These are phyloP conservation scores for Globicephala melas DNA, from an alignment of 2,113 vertebrate genomes.

Conservation along the genomic window DNA sequence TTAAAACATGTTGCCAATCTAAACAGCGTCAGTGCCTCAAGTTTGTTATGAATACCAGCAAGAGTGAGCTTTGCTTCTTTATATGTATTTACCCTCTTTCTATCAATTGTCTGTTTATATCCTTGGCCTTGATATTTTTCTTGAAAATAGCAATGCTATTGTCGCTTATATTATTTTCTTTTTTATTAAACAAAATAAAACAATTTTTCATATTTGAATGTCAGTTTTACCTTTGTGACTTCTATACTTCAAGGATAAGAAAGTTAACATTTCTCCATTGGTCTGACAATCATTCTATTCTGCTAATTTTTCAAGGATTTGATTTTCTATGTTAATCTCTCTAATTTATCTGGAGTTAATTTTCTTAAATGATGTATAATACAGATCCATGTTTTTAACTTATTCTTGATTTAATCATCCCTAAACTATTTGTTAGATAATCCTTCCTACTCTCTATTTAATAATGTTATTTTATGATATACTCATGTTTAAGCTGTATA, in stretches of 20 bases:
- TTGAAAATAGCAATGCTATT: not conserved
- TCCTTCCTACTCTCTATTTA: not conserved
- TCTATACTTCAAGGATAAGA: not conserved
- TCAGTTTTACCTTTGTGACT: not conserved
- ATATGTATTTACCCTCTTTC: not conserved
- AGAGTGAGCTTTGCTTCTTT: not conserved
- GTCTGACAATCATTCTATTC: not conserved
- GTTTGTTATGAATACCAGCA: not conserved
- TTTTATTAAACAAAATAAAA: conserved; percentile 11
- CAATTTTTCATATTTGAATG: not conserved
- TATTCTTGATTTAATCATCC: not conserved
- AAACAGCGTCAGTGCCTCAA: not conserved
- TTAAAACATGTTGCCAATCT: not conserved
- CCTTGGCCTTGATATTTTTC: not conserved
- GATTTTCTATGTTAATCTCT: not conserved
- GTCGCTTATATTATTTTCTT: not conserved
- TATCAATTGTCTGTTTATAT: not conserved
- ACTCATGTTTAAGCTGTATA: not conserved
- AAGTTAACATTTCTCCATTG: not conserved
- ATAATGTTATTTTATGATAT: not conserved
- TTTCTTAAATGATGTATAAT: not conserved
- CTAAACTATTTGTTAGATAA: not conserved
- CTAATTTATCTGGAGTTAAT: not conserved
- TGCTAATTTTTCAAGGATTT: not conserved
- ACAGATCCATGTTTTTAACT: not conserved